Conservation (phyloP, 1,140 invertebrate species). For the Mizuhopecten yessoensis region DNA sequence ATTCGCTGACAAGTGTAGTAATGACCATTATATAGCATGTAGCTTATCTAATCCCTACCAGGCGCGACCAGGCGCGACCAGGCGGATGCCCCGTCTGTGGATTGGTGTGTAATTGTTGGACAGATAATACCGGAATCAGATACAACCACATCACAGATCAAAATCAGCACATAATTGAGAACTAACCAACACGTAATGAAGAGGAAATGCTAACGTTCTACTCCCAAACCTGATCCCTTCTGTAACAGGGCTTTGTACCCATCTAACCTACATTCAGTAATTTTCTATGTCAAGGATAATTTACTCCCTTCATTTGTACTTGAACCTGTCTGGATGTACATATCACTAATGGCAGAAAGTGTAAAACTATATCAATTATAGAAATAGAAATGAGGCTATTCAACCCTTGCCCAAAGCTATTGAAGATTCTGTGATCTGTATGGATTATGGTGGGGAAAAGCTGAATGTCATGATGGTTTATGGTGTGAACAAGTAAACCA, state of each 20-base stretch:
- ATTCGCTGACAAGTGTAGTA: conserved; percentile 7
- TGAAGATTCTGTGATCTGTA: neutral
- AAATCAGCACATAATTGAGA: neutral
- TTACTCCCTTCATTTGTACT: neutral
- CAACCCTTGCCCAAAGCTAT: neutral
- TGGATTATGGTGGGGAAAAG: neutral
- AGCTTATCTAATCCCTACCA: neutral
- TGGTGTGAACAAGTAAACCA: neutral
- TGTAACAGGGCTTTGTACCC: neutral
- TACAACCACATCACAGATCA: conserved; percentile 1
- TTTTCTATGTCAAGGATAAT: conserved; percentile 29
- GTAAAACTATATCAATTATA: neutral
- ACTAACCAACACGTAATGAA: neutral
- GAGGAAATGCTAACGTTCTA: neutral
- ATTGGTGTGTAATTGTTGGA: neutral
- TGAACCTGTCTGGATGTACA: conserved; percentile 17
- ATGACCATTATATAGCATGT: neutral
- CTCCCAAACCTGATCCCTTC: neutral
- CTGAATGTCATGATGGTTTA: neutral
- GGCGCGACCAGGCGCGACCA: too few species aligned
- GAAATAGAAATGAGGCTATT: neutral
- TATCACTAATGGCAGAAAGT: neutral
- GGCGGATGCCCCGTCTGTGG: neutral
- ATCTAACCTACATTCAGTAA: conserved; percentile 3
- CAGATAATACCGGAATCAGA: neutral